Percentiles rank a stretch among this genome's conserved stretches.
Evolutionary conservation across 2,113 vertebrate genomes (phyloP).

Genomic region (Columba janthina): DNA sequence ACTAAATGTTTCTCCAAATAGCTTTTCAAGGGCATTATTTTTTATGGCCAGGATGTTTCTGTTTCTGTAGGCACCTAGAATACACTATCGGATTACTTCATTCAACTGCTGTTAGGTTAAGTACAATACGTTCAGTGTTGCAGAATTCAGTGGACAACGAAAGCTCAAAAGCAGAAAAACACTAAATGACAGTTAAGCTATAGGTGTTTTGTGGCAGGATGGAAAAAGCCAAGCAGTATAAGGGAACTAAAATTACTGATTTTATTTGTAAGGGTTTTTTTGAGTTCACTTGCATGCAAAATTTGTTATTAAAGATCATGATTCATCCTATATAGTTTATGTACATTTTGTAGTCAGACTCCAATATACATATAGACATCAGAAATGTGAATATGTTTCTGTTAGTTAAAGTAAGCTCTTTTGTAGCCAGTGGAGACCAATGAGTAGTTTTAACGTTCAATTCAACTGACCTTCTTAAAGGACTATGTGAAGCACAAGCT

Average conservation of each 20-base stretch:
- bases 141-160: slow-evolving; percentile 10
- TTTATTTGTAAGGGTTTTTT: not conserved
- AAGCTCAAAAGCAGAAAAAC: not conserved
- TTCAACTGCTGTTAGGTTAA: not conserved
- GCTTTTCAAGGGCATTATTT: slow-evolving; percentile 59
- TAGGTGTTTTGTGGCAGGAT: not conserved
- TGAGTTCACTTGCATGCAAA: not conserved
- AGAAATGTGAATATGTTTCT: not conserved
- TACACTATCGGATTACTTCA: slow-evolving; percentile 34
- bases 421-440: not conserved
- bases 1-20: slow-evolving; percentile 49
- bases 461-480: not conserved
- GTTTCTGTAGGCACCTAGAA: slow-evolving; percentile 51
- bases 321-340: not conserved
- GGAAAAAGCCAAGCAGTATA: not conserved
- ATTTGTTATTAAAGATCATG: not conserved
- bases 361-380: not conserved
- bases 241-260: not conserved
- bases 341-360: not conserved
- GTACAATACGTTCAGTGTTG: not conserved
- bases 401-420: not conserved
- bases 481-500: not conserved
- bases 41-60: slow-evolving; percentile 60
- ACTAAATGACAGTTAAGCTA: not conserved
- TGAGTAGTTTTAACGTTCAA: not conserved